Evolutionary conservation across 2,888 invertebrate species (phyloP).

Genomic region (Euspilapteryx auroguttella): DNA sequence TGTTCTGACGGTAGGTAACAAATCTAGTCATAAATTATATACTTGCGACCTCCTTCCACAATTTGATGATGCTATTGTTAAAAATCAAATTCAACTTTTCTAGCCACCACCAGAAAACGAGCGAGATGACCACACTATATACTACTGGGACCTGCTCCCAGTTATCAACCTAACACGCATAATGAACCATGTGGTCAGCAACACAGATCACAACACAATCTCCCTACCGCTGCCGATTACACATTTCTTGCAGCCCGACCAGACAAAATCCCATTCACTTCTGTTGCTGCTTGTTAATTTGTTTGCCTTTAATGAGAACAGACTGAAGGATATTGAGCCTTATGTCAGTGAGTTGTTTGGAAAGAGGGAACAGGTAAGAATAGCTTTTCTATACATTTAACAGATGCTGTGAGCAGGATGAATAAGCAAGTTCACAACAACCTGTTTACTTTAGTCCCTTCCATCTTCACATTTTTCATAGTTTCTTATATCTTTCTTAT

Average conservation of each 20-base stretch:
- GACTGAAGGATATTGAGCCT: slow-evolving; percentile 22
- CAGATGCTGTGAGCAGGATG: too few relatives aligned
- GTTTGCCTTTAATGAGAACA: slow-evolving; percentile 27
- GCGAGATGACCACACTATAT: slow-evolving; percentile 25
- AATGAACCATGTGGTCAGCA: slow-evolving; percentile 23
- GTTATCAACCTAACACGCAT: slow-evolving; percentile 37
- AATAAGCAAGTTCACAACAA: too few relatives aligned
- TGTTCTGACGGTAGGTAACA: slow-evolving; percentile 22
- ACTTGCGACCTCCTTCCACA: too few relatives aligned
- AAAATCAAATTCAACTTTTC: slow-evolving; percentile 2
- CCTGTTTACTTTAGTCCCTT: too few relatives aligned
- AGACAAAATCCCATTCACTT: slow-evolving; percentile 20
- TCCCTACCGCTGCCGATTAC: slow-evolving; percentile 13
- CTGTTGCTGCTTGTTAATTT: slow-evolving; percentile 27
- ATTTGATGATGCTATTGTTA: too few relatives aligned
- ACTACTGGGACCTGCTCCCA: slow-evolving; percentile 40
- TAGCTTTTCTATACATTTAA: too few relatives aligned
- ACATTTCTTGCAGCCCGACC: slow-evolving; percentile 30
- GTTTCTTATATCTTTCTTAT: too few relatives aligned
- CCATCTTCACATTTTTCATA: too few relatives aligned
- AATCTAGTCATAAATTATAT: too few relatives aligned
- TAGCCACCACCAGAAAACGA: slow-evolving; percentile 27
- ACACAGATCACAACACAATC: slow-evolving; percentile 13
- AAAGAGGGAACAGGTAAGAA: slow-evolving; percentile 16
- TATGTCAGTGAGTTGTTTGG: slow-evolving; percentile 28